These are phyloP conservation scores for Campoletis sonorensis DNA, from an alignment of 1,140 invertebrate genomes.

Conservation along the genomic window DNA sequence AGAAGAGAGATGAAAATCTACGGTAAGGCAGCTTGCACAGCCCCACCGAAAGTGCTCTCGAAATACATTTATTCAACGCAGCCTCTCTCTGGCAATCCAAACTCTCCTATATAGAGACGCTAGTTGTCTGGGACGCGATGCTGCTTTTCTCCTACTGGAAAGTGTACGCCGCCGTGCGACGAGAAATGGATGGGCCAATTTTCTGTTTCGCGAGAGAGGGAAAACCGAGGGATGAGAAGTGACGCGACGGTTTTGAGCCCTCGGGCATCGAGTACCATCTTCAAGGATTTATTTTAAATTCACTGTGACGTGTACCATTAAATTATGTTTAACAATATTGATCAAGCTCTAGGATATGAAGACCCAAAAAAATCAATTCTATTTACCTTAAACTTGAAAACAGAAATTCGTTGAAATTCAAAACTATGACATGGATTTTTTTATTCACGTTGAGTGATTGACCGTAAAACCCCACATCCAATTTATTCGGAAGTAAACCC, in stretches of 20 bases:
- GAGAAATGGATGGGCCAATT: constrained; percentile 71
- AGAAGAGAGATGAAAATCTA: constrained; percentile 42
- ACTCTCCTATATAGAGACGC: constrained; percentile 29
- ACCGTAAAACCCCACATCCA: too few species aligned
- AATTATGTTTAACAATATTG: too few species aligned
- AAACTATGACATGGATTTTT: too few species aligned
- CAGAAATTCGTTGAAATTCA: too few species aligned
- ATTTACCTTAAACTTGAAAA: too few species aligned
- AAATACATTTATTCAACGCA: constrained; percentile 69
- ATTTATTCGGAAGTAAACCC: too few species aligned
- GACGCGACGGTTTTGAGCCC: not conserved
- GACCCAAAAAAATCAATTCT: too few species aligned
- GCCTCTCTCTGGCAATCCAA: constrained; percentile 56
- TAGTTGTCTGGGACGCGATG: not conserved
- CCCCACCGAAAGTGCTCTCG: constrained; percentile 54
- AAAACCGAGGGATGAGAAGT: constrained; percentile 35
- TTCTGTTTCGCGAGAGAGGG: constrained; percentile 61
- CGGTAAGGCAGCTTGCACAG: constrained; percentile 31
- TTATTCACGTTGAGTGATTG: too few species aligned
- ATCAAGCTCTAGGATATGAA: too few species aligned
- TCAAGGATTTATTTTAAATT: constrained; percentile 9
- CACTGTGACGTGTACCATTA: not conserved
- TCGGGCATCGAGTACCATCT: not conserved
- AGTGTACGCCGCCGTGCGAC: constrained; percentile 57
- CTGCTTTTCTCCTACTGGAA: constrained; percentile 52